phyloP scores from a whole-genome alignment of 2,797 vertebrate genomes.

The Crotalus adamanteus region DNA sequence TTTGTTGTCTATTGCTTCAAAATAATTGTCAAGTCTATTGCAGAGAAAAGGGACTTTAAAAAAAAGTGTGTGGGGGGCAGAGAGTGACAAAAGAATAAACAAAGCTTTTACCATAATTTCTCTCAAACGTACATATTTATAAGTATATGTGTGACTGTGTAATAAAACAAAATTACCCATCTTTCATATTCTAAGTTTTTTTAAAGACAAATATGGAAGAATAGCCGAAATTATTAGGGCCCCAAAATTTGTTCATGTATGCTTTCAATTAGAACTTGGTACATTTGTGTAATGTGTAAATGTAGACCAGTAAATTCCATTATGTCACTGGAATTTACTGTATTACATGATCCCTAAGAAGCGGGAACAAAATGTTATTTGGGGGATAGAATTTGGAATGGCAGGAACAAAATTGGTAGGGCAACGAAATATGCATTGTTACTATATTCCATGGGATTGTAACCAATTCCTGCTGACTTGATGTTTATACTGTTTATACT shows the following conservation, averaged over 20 bases:
- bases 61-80: conserved; percentile 20
- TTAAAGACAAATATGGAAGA: not conserved
- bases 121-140: not conserved
- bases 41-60: conserved; percentile 14
- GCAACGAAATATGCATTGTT: not conserved
- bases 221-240: not conserved
- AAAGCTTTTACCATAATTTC: not conserved
- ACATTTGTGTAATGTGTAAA: not conserved
- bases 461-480: not conserved
- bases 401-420: not conserved
- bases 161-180: not conserved
- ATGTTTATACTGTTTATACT: not conserved
- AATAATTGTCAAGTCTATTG: conserved; percentile 37
- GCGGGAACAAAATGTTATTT: not conserved
- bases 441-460: not conserved
- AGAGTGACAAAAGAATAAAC: fast-evolving
- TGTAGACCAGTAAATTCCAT: not conserved
- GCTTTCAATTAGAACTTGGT: not conserved
- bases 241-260: not conserved
- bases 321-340: not conserved
- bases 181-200: not conserved
- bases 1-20: not conserved
- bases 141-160: not conserved
- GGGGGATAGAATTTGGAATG: not conserved
- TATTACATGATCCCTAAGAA: not conserved